Conservation (phyloP, 2,888 invertebrate genomes). For the Heliconius cydno region DNA sequence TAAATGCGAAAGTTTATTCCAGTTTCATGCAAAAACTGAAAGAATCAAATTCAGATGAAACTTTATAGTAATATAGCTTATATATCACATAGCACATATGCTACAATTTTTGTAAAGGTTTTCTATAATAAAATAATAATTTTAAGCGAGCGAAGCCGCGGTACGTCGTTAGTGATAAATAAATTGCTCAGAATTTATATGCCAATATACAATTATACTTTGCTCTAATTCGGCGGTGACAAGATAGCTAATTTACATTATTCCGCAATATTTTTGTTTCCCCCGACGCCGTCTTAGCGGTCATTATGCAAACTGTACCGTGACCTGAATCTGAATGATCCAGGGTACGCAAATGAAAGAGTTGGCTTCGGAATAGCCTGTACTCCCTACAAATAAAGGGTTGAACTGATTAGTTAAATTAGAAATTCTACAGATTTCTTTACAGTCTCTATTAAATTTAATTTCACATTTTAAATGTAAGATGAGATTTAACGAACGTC, state of each 20-base stretch:
- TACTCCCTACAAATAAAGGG: conserved; percentile 17
- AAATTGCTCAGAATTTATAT: conserved; percentile 3
- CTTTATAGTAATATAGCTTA: no score
- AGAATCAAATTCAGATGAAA: no score
- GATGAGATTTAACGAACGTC: neutral
- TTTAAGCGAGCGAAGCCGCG: neutral
- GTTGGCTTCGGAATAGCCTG: conserved; percentile 20
- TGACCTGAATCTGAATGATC: conserved; percentile 54
- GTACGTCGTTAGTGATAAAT: conserved; percentile 8
- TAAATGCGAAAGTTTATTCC: no score
- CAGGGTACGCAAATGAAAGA: conserved; percentile 36
- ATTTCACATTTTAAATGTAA: neutral
- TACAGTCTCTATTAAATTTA: neutral
- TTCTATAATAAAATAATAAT: no score
- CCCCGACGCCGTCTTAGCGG: conserved; percentile 51
- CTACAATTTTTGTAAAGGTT: no score
- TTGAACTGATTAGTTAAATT: conserved; percentile 16
- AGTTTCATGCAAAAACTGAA: no score
- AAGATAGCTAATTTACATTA: conserved; percentile 54
- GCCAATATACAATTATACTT: conserved; percentile 28
- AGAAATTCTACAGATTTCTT: neutral
- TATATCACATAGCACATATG: no score
- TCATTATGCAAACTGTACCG: conserved; percentile 53
- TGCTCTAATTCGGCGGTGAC: conserved; percentile 37
- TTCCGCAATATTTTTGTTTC: conserved; percentile 57